Base-by-base conservation (phyloP, 2,888 invertebrate genomes). In the Timema podura region DNA sequence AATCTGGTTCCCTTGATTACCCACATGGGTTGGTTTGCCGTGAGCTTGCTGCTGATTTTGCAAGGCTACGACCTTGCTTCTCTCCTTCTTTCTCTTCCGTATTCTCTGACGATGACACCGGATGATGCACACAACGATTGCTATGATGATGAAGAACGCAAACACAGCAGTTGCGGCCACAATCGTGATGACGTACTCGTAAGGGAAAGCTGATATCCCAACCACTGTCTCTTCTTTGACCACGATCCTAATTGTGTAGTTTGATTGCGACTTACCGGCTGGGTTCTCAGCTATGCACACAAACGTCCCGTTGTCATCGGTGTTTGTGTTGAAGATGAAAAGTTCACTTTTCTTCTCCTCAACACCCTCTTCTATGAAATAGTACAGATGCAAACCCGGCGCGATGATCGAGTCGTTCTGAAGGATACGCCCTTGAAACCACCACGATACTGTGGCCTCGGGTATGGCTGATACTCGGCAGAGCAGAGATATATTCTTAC, bases 241-340 rank as follows among this genome's bases (percentile, higher is more conserved):
- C 74, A 92, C 85, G 65, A 93, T 88, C 74, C 88, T 85, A 74
- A 95, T 85, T 2, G 95, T 93, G 76, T 92, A 92, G 80, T 95
- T 95, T 71, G 91, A 89, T 75, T 88, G 88, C 0, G 89, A 86
- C 71, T 85, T 86, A 13, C 95, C 95, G 0, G 95, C 95, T 15
- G 89, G 87, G 79, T 95, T 95, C 78, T 92, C 92, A 0, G 95
- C 95, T 13, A 91, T 85, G 80, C 95, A 96, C 5, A 91, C 87
- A 79, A 93, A 95, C 9, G 91, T 92, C 6, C 95, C 95, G 77
- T 94, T 93, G 78, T 94, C 92, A 74, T 91, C 91, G 54, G 85
- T 86, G 48, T 88, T 89, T 44, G 91, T 88, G 79, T 91, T 91
- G 77, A 89, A 89, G 76, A 93, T 90, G 77, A 90, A 89, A 70